Conservation (phyloP, 2,888 invertebrate genomes). For the Ditula angustiorana region DNA sequence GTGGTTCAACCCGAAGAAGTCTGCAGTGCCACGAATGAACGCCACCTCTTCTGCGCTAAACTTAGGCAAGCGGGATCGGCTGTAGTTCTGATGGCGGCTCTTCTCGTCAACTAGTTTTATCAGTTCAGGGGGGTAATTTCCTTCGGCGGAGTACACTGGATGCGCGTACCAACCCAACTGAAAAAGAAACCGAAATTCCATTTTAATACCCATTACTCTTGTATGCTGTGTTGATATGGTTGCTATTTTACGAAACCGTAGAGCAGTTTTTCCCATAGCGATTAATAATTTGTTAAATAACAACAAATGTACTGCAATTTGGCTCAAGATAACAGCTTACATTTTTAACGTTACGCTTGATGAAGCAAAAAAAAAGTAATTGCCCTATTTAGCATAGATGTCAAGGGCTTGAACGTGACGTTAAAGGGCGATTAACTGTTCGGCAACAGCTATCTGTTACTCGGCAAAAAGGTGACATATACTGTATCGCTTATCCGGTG, state of each 20-base stretch:
- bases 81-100: slow-evolving; percentile 82
- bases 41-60: slow-evolving; percentile 81
- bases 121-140: slow-evolving; percentile 85
- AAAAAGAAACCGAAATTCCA: slow-evolving; percentile 43
- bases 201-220: background rate
- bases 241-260: background rate
- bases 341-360: background rate
- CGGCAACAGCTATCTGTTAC: slow-evolving; percentile 1
- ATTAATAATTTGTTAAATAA: background rate
- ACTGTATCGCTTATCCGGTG: background rate
- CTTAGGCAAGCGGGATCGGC: slow-evolving; percentile 83
- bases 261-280: background rate
- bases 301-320: background rate
- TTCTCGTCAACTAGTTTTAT: slow-evolving; percentile 82
- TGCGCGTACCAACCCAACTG: slow-evolving; percentile 85
- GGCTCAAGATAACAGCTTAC: background rate
- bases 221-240: background rate
- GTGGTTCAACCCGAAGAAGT: slow-evolving; percentile 82
- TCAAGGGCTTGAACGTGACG: slow-evolving; percentile 48
- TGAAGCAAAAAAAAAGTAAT: slow-evolving; percentile 2
- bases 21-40: slow-evolving; percentile 76
- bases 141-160: slow-evolving; percentile 81
- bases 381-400: slow-evolving; percentile 48
- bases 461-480: background rate
- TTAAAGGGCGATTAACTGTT: slow-evolving; percentile 12